phyloP scores from a whole-genome alignment of 2,888 invertebrate species.

The Lasioglossum oenotherae region DNA sequence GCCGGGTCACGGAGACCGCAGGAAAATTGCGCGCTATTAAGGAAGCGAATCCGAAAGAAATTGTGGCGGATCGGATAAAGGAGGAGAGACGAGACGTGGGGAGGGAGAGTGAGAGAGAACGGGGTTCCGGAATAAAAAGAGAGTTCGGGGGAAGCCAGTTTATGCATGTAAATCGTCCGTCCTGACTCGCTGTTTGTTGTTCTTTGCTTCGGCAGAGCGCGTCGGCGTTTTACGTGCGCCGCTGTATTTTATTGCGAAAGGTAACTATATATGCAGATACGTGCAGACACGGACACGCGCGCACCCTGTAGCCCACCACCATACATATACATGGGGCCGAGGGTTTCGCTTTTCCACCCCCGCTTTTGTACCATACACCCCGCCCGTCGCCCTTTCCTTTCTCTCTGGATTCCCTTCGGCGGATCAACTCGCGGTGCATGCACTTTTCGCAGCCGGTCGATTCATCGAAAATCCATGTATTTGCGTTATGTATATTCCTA shows the following conservation, averaged over 20 bases:
- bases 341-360: slow-evolving; percentile 58
- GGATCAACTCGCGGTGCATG: slow-evolving; percentile 62
- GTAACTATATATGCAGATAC: slow-evolving; percentile 57
- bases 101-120: slow-evolving; percentile 26
- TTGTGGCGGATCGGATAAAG: slow-evolving; percentile 35
- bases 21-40: slow-evolving; percentile 46
- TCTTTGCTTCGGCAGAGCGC: slow-evolving; percentile 71
- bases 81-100: background rate
- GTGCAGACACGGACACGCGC: background rate
- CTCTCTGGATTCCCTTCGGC: slow-evolving; percentile 55
- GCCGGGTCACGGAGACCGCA: background rate
- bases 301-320: slow-evolving; percentile 4
- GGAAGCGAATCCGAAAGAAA: slow-evolving; percentile 51
- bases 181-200: slow-evolving; percentile 76
- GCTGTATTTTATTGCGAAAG: slow-evolving; percentile 68
- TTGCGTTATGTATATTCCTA: slow-evolving; percentile 58
- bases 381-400: background rate
- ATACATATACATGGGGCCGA: slow-evolving; percentile 40
- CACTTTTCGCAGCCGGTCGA: slow-evolving; percentile 66
- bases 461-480: slow-evolving; percentile 67
- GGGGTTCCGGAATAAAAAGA: slow-evolving; percentile 43
- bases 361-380: slow-evolving; percentile 60
- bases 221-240: slow-evolving; percentile 70
- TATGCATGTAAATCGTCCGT: slow-evolving; percentile 78
- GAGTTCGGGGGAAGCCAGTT: slow-evolving; percentile 68